Evolutionary conservation across 2,888 invertebrate genomes (phyloP), one percentile per base, ranked within the genome.

Genomic region (Euproctis similis): DNA sequence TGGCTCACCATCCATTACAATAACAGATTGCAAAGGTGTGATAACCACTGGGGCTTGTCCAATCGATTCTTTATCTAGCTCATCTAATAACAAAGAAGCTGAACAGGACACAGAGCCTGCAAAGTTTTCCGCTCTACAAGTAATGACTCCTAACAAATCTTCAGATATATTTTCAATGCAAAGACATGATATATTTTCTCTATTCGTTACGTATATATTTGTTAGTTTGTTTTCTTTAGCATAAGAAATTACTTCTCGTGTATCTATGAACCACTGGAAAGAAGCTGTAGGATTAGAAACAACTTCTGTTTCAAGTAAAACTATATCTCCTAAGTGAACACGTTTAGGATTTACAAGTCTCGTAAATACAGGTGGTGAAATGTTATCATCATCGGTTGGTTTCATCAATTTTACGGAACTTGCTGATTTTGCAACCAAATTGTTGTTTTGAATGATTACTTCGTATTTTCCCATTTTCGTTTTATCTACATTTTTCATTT

Each of bases 1-100:
- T 42, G 91, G 89, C 57, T 97, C 95, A 28, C 97, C 97, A 62
- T 96, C 96, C 92, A 95, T 95, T 3, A 96, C 91, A 33, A 89
- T 88, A 5, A 90, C 75, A 2, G 94, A 90, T 29, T 89, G 81
- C 40, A 97, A 85, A 38, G 90, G 89, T 57, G 89, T 88, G 11
- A 90, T 75, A 62, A 98, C 94, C 47, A 88, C 86, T 16, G 97
- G 97, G 19, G 93, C 39, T 42, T 63, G 30, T 59, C 85, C 71
- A 48, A 44, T 25, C 9, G 25, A 8, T 36, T 84, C 85, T 30
- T 65, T 65, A 12, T 77, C 85, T 35, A 90, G 88, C 17, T 89
- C 61, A 11, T 91, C 69, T 49, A 92, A 27, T 7, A 34, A 58
- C 48, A 95, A 61, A 10, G 89, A 89, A 2, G 95, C 93, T 1